Evolutionary conservation across 2,888 invertebrate species (phyloP).

Genomic region (Trachelus tabidus): DNA sequence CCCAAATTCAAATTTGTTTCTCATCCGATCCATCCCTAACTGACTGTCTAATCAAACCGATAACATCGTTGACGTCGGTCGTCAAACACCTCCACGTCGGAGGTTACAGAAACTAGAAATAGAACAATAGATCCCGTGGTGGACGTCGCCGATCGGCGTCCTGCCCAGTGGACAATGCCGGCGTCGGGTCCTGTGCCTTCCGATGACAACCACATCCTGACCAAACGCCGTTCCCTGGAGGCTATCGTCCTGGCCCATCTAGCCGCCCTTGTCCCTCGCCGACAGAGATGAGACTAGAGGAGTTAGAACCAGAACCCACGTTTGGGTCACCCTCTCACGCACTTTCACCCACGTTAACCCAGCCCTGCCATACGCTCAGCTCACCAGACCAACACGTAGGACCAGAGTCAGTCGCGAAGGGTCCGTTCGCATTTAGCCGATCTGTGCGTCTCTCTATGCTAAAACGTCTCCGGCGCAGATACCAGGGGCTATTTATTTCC

Average conservation of each 20-base stretch:
- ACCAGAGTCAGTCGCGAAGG: too few species aligned
- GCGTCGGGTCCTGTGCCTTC: conserved; percentile 27
- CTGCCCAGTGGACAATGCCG: conserved; percentile 28
- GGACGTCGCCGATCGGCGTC: conserved; percentile 33
- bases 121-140: conserved; percentile 32
- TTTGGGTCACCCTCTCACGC: too few species aligned
- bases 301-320: too few species aligned
- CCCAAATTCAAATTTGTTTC: too few species aligned
- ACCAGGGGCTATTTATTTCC: conserved; percentile 60
- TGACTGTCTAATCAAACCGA: conserved; percentile 24
- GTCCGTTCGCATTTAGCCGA: not conserved
- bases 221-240: conserved; percentile 42
- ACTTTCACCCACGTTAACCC: too few species aligned
- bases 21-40: too few species aligned
- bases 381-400: too few species aligned
- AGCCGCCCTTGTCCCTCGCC: conserved; percentile 25
- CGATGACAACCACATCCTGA: conserved; percentile 52
- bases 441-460: not conserved
- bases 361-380: too few species aligned
- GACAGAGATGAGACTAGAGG: not conserved
- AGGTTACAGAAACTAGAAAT: conserved; percentile 33
- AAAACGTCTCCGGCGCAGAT: conserved; percentile 40
- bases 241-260: conserved; percentile 55
- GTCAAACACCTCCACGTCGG: conserved; percentile 20
- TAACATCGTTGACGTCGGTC: conserved; percentile 22